Conservation (phyloP, 2,888 invertebrate genomes). For the Odontomyia ornata region DNA sequence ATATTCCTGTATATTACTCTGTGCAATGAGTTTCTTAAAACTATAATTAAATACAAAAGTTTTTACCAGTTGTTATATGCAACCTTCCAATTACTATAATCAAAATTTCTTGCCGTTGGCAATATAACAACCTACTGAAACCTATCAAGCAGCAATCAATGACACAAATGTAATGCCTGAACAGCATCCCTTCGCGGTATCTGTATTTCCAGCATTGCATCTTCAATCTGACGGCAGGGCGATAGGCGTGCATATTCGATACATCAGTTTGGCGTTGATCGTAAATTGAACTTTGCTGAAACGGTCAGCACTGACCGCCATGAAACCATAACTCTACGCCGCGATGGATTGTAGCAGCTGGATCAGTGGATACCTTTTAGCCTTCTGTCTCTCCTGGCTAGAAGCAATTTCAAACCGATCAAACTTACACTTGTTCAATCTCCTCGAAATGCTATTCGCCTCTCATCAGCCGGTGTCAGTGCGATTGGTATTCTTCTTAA, state of each 20-base stretch:
- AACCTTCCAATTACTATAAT: no score
- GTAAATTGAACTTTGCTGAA: neutral
- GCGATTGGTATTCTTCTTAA: constrained; percentile 39
- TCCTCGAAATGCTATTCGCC: neutral
- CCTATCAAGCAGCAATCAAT: constrained; percentile 27
- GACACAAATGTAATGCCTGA: neutral
- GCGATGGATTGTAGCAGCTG: neutral
- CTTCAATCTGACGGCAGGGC: constrained; percentile 6
- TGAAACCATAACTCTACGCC: neutral
- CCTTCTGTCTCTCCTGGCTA: constrained; percentile 19
- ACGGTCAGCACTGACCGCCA: neutral
- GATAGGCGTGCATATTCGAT: constrained; percentile 39
- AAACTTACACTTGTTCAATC: constrained; percentile 26
- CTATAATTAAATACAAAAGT: no score
- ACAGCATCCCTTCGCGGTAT: neutral
- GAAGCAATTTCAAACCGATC: constrained; percentile 41
- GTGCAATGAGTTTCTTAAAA: no score
- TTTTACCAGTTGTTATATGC: no score
- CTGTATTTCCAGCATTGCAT: neutral
- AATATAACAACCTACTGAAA: constrained; percentile 6
- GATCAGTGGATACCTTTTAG: no score
- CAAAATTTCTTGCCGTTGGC: no score
- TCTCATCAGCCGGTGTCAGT: neutral
- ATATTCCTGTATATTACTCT: no score
- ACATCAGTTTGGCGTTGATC: constrained; percentile 37